Base-by-base conservation (phyloP, 2,888 invertebrate species). In the Frankliniella fusca region DNA sequence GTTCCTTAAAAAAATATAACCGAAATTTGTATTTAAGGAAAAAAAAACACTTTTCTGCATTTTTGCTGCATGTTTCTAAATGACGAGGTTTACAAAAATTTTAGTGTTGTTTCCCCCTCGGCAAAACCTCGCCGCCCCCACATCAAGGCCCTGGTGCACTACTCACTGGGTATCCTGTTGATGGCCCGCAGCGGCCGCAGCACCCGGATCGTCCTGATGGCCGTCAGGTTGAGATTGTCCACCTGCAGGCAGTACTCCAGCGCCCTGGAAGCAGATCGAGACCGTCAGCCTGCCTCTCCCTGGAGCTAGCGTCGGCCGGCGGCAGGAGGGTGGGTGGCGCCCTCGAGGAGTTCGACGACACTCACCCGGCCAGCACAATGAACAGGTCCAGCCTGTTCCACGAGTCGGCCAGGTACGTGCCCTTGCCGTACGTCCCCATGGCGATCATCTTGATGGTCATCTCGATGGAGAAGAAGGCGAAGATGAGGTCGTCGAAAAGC, bases 121-220 rank as follows among this genome's bases (percentile, higher is more conserved):
- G n/a, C n/a, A n/a, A n/a, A n/a, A n/a, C n/a, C n/a, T n/a, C n/a
- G n/a, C n/a, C n/a, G n/a, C n/a, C n/a, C n/a, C n/a, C n/a, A n/a
- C n/a, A n/a, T n/a, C n/a, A n/a, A n/a, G n/a, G n/a, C n/a, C n/a
- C n/a, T n/a, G 54, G 15, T 18, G 54, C 28, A 80, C 81, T 86
- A 93, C 97, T 96, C 91, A 97, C 99, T 99, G 88, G 99, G 99
- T 92, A 99, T 99, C 89, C 99, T 93, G 92, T 99, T 99, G 90
- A 99, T 99, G 84, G 99, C 99, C 86, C 99, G 90, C 85, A 99
- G 90, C 81, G 99, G 99, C 87, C 99, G 91, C 84, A 99, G 91
- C 84, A 99, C 99, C 87, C 99, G 92, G 87, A 99, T 98, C 84
- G 99, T 99, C 87, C 99, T 92, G 88, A 99, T 99, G 83, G 99